These are phyloP conservation scores for Streblospio benedicti DNA, from an alignment of 1,140 invertebrate species.

Conservation along the genomic window DNA sequence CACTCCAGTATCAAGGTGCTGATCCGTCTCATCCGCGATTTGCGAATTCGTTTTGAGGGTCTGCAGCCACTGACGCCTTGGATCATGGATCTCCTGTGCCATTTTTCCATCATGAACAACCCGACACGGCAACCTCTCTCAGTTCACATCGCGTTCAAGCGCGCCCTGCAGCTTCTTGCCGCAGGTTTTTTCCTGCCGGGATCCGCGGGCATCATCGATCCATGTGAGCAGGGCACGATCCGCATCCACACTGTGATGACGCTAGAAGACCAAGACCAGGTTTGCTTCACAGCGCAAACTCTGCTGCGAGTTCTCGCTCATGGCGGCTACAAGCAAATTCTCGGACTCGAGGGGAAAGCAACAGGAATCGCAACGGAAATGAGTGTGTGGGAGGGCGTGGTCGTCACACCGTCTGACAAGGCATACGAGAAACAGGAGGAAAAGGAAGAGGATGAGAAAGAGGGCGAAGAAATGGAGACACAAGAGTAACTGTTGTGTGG, in stretches of 20 bases:
- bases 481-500: no score
- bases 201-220: constrained; percentile 86
- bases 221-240: constrained; percentile 79
- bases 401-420: constrained; percentile 80
- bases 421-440: constrained; percentile 61
- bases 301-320: constrained; percentile 78
- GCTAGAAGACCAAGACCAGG: constrained; percentile 83
- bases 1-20: constrained; percentile 94
- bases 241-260: constrained; percentile 84
- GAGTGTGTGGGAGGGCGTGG: constrained; percentile 85
- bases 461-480: constrained; percentile 22
- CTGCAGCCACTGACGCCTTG: constrained; percentile 84
- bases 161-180: constrained; percentile 74
- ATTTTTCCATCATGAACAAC: constrained; percentile 95
- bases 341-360: constrained; percentile 60
- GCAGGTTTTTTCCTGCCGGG: constrained; percentile 92
- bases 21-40: constrained; percentile 81
- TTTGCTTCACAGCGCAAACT: constrained; percentile 84
- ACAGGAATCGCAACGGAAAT: constrained; percentile 62
- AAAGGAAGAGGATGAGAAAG: constrained; percentile 20
- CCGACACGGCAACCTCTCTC: constrained; percentile 82
- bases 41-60: constrained; percentile 79
- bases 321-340: constrained; percentile 81
- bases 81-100: constrained; percentile 88
- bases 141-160: constrained; percentile 74